Evolutionary conservation across 2,113 vertebrate genomes (phyloP), one percentile per base, ranked within the genome.

Genomic region (Nannobrachium achirus): DNA sequence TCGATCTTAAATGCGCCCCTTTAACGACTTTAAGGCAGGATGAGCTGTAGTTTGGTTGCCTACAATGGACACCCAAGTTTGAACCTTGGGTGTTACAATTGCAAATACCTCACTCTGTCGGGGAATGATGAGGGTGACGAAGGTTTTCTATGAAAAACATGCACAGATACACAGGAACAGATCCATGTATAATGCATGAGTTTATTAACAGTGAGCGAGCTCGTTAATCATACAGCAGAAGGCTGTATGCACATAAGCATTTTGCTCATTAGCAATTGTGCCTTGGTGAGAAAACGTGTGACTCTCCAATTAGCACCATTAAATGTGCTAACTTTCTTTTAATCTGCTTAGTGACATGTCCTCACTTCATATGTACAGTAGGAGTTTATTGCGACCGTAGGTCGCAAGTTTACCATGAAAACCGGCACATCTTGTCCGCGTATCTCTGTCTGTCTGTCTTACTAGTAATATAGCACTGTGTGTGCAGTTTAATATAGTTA

Each of bases 181-280:
- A 39, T 11, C 20, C 44, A 19, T 79, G 53, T 64, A 56, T 76
- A 70, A 70, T 64, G 25, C 61, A 46, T 16, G 19, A 45, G 40
- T 39, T 76, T 51, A 20, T 13, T 66, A 25, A 19, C 16, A 56
- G 56, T 59, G 56, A 59, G 61, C 56, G 74, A 64, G 81, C 45
- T 77, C 75, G 76, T 39, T 52, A 5, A 7, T 49, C 40, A 51
- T 15, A 51, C 40, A 72, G 8, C 40, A 39, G 13, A 40, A 59
- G 53, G 55, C 53, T 2, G 65, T 48, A 16, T 61, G 3, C 16
- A 1, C 44, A 2, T 8, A 1, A 57, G 49, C 68, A 33, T 76
- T 53, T 65, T 70, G 16, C 58, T 70, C 68, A 66, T 75, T 57
- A 75, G n/a, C 10, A 14, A 51, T 69, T 82, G 25, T 39, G 49